Percentiles rank a stretch among this genome's conserved stretches.
Evolutionary conservation across 2,888 invertebrate species (phyloP).

Genomic region (Gastrophysa polygoni): DNA sequence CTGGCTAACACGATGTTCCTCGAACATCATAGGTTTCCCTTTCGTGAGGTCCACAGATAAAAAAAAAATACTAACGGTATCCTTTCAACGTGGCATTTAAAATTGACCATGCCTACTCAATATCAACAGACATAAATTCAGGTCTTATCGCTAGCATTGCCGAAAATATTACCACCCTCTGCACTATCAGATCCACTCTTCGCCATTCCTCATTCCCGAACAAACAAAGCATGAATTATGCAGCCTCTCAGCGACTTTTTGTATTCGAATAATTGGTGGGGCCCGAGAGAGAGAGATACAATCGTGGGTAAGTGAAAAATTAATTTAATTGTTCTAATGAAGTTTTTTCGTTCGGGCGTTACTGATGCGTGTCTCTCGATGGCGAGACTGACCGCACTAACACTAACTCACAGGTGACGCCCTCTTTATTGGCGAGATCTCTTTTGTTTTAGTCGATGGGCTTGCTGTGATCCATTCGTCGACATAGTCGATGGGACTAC

Average conservation of each 20-base stretch:
- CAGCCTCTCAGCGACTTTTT: background rate
- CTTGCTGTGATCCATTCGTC: too few species aligned
- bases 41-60: too few species aligned
- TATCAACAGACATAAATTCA: background rate
- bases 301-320: slow-evolving; percentile 36
- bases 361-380: slow-evolving; percentile 40
- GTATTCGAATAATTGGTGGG: slow-evolving; percentile 6
- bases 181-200: slow-evolving; percentile 6
- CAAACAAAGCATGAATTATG: slow-evolving; percentile 14
- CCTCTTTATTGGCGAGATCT: slow-evolving; percentile 47
- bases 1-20: too few species aligned
- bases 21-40: too few species aligned
- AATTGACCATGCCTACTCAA: background rate
- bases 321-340: slow-evolving; percentile 43
- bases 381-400: slow-evolving; percentile 45
- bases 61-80: background rate
- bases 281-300: slow-evolving; percentile 12
- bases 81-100: background rate
- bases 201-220: slow-evolving; percentile 1
- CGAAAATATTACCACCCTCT: background rate
- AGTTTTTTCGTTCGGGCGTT: slow-evolving; percentile 38
- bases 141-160: background rate
- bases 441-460: slow-evolving; percentile 41
- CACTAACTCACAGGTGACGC: slow-evolving; percentile 47
- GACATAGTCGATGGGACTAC: too few species aligned